phyloP scores from a whole-genome alignment of 2,797 vertebrate species.

The Bucorvus abyssinicus region DNA sequence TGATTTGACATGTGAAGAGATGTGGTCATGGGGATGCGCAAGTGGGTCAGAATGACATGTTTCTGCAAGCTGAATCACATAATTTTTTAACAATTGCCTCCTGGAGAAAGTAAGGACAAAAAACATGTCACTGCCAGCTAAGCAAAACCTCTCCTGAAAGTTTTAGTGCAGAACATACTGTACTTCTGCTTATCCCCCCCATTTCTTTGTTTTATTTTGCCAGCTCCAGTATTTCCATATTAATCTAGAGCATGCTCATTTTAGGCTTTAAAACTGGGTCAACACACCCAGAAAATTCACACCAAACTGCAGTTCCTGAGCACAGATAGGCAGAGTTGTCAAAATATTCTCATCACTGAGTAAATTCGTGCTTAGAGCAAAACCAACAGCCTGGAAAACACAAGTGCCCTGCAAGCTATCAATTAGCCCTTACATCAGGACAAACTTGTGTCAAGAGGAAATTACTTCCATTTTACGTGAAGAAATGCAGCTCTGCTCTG shows the following conservation, averaged over 20 bases:
- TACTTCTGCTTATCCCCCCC: neutral
- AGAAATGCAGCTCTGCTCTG: neutral
- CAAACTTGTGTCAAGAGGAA: conserved; percentile 52
- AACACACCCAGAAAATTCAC: conserved; percentile 70
- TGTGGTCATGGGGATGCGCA: neutral
- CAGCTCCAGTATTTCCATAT: neutral
- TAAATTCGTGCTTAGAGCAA: conserved; percentile 68
- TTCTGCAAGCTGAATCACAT: neutral
- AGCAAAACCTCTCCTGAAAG: neutral
- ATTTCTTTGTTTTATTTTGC: neutral
- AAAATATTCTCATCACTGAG: conserved; percentile 74
- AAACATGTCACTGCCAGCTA: neutral
- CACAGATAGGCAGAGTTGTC: conserved; percentile 58
- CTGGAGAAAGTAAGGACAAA: conserved; percentile 4
- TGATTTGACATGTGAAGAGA: conserved; percentile 2
- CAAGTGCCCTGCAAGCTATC: conserved; percentile 57
- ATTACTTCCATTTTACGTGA: neutral
- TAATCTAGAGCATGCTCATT: conserved; percentile 50
- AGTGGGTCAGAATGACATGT: neutral
- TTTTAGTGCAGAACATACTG: neutral
- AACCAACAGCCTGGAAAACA: conserved; percentile 71
- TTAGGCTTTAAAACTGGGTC: conserved; percentile 67
- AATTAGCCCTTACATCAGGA: conserved; percentile 56
- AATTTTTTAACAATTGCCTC: neutral
- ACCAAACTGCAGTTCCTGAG: conserved; percentile 54